Conservation (phyloP, 2,797 vertebrate genomes). For the Harpagifer antarcticus region DNA sequence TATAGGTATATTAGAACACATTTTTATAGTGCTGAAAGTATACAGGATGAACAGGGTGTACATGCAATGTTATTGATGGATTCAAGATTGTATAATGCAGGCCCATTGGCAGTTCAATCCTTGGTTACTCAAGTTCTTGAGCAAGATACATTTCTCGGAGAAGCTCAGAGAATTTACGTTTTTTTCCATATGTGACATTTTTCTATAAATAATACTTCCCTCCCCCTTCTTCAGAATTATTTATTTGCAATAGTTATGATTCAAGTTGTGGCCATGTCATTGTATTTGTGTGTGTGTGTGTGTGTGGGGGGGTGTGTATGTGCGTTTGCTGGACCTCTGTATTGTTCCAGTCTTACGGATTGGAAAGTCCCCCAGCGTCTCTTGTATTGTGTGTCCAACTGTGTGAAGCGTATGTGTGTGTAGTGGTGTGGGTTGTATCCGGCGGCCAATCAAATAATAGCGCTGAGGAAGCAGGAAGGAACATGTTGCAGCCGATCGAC, state of each 20-base stretch:
- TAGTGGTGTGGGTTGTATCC: constrained; percentile 34
- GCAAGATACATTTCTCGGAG: too few species aligned
- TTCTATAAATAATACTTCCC: too few species aligned
- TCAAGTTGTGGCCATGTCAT: background rate
- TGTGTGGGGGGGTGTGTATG: background rate
- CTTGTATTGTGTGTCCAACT: constrained; percentile 32
- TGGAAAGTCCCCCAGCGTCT: constrained; percentile 64
- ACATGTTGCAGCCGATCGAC: constrained; percentile 25
- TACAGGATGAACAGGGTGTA: too few species aligned
- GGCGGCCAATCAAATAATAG: constrained; percentile 51
- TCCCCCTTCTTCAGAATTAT: too few species aligned
- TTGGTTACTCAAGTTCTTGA: too few species aligned
- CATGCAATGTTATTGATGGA: background rate
- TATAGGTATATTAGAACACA: too few species aligned
- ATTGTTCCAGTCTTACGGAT: constrained; percentile 42
- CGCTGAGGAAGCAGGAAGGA: constrained; percentile 80
- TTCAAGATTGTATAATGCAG: background rate
- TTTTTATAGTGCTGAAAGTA: too few species aligned
- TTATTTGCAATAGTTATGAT: background rate
- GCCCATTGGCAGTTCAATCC: too few species aligned
- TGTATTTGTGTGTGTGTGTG: background rate
- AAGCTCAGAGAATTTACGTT: too few species aligned
- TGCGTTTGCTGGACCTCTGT: constrained; percentile 3
- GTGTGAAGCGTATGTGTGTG: constrained; percentile 23
- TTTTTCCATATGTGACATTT: too few species aligned